Base-by-base conservation (phyloP, 2,888 invertebrate species). In the Flabesymbios commensalis region DNA sequence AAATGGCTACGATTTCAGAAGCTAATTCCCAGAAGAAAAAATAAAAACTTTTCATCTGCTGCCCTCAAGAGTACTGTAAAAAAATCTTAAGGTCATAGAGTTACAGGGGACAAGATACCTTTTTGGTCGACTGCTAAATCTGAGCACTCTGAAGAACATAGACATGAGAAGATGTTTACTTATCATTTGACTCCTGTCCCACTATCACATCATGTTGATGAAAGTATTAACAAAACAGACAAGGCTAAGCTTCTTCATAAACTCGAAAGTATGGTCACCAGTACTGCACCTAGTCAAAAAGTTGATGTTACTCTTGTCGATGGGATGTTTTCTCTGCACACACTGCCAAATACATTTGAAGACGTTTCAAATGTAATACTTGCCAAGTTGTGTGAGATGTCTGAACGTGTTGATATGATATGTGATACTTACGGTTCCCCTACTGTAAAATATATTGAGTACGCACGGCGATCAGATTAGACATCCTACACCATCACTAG, bases 161-260 rank as follows among this genome's bases (percentile, higher is more conserved):
- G 45, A 45, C 10, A 14, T 45, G 45, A 17, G 22, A 45, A 45
- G 45, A 22, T 45, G 10, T 49, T 49, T 29, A 49, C 49, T 14
- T 49, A 49, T 29, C 49, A 10, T 14, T 10, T 49, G 24, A 19
- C 19, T 7, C 49, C 49, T 14, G 49, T 49, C 10, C 10, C 49
- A 22, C 49, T 49, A 7, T 49, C 49, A 17, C 19, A 24, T 26
- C 49, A 49, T 49, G 10, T 49, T 49, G 49, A 49, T 28, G 49
- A 29, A 7, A 49, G 7, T 19, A 49, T 49, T 24, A 7, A 49
- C 7, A 49, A 49, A 29, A 26, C 49, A 26, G 49, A 49, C 19
- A 45, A 45, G 22, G 14, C 45, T 24, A 45, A 45, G 45, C 45
- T 45, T 7, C 14, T 45, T 14, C 14, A 45, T 7, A 45, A 45